phyloP scores from a whole-genome alignment of 2,113 vertebrate genomes.

The Dicentrarchus labrax region DNA sequence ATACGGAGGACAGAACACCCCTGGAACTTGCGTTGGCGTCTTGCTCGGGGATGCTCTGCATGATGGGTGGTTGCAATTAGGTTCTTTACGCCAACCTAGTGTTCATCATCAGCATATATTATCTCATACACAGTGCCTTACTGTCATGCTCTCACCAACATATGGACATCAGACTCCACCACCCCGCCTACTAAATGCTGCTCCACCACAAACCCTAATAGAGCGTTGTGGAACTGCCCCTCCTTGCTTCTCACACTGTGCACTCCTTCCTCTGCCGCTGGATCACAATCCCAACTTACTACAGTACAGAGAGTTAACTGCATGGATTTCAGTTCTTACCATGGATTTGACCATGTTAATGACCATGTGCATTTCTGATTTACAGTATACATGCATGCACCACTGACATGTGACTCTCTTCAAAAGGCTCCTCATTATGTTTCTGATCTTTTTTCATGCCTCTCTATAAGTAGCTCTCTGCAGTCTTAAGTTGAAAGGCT shows the following conservation, averaged over 20 bases:
- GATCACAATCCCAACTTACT: slow-evolving; percentile 2
- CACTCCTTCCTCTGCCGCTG: slow-evolving; percentile 19
- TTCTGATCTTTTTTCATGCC: slow-evolving; percentile 35
- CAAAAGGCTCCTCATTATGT: slow-evolving; percentile 53
- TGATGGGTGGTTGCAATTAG: background rate
- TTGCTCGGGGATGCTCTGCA: background rate
- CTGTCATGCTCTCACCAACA: slow-evolving; percentile 35
- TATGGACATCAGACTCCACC: slow-evolving; percentile 53
- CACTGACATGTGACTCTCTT: slow-evolving; percentile 63
- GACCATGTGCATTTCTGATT: slow-evolving; percentile 7
- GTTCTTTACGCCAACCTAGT: background rate
- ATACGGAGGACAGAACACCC: background rate
- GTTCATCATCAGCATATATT: slow-evolving; percentile 23
- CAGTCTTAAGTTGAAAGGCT: slow-evolving; percentile 64
- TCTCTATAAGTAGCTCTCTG: slow-evolving; percentile 61
- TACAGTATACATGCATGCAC: slow-evolving; percentile 14
- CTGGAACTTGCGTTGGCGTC: background rate
- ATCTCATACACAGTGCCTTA: slow-evolving; percentile 21
- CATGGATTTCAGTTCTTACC: background rate
- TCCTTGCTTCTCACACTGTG: slow-evolving; percentile 31
- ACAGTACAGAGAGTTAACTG: background rate
- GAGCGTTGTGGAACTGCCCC: slow-evolving; percentile 55
- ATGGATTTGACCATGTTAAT: slow-evolving; percentile 26
- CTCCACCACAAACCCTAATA: slow-evolving; percentile 66
- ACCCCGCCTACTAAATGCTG: slow-evolving; percentile 49